Conservation (phyloP, 2,797 vertebrate genomes). For the Eulemur albifrons region DNA sequence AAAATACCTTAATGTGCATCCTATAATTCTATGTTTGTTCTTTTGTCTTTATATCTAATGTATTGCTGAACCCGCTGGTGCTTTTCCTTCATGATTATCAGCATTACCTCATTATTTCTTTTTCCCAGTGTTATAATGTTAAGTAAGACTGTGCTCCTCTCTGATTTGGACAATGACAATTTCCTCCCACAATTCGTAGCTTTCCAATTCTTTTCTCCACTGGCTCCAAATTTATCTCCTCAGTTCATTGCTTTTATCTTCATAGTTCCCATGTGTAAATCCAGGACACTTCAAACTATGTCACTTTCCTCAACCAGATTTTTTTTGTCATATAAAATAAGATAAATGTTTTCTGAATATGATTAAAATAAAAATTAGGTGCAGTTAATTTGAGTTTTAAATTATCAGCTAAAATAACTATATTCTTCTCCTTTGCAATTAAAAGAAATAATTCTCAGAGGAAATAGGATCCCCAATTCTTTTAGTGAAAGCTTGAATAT, state of each 20-base stretch:
- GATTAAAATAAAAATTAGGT: slow-evolving; percentile 22
- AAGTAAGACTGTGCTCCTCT: not conserved
- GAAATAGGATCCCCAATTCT: not conserved
- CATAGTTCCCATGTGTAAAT: not conserved
- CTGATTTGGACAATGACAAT: not conserved
- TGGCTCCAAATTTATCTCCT: not conserved
- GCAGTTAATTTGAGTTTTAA: not conserved
- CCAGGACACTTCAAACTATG: too few relatives aligned
- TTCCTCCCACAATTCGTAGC: not conserved
- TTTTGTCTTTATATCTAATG: not conserved
- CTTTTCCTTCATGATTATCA: not conserved
- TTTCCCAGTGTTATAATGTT: not conserved
- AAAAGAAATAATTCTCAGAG: not conserved
- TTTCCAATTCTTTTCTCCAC: not conserved
- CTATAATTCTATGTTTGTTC: not conserved
- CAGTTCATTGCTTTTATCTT: not conserved
- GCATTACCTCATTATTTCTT: not conserved
- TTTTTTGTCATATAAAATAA: not conserved
- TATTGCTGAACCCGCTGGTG: not conserved
- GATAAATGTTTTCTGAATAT: not conserved
- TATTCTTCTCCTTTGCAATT: not conserved
- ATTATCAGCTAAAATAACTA: not conserved
- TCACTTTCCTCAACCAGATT: not conserved
- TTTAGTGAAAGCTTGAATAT: not conserved
- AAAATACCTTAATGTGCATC: not conserved